These are phyloP conservation scores for Phrynosoma platyrhinos DNA, from an alignment of 2,113 vertebrate genomes.

Conservation along the genomic window DNA sequence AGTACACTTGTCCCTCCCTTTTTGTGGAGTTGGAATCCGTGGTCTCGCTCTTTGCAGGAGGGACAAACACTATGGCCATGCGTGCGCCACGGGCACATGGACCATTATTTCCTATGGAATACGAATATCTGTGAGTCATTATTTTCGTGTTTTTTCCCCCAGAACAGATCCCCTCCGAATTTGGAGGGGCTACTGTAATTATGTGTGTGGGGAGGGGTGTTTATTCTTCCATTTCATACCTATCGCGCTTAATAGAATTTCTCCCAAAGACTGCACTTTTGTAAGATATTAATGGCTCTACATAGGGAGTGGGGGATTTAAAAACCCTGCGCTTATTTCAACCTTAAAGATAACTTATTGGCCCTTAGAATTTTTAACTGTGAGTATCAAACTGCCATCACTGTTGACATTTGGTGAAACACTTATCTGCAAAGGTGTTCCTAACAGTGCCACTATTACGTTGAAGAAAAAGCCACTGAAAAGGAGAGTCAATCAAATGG, in stretches of 20 bases:
- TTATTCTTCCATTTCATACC: not conserved
- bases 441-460: not conserved
- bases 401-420: not conserved
- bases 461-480: too few species aligned
- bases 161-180: too few species aligned
- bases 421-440: not conserved
- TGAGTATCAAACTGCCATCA: not conserved
- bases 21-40: too few species aligned
- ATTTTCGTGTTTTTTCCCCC: too few species aligned
- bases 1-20: too few species aligned
- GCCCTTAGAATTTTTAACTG: not conserved
- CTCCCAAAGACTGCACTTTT: not conserved
- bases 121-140: too few species aligned
- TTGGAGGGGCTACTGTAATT: not conserved
- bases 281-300: not conserved
- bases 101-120: not conserved
- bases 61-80: too few species aligned
- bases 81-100: not conserved
- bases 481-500: not conserved
- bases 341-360: too few species aligned
- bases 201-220: too few species aligned
- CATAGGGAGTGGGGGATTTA: not conserved
- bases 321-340: not conserved
- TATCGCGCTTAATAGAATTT: not conserved
- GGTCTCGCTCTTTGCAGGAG: too few species aligned